Evolutionary conservation across 1,140 invertebrate genomes (phyloP), one percentile per base, ranked within the genome.

Genomic region (Papilio polytes): DNA sequence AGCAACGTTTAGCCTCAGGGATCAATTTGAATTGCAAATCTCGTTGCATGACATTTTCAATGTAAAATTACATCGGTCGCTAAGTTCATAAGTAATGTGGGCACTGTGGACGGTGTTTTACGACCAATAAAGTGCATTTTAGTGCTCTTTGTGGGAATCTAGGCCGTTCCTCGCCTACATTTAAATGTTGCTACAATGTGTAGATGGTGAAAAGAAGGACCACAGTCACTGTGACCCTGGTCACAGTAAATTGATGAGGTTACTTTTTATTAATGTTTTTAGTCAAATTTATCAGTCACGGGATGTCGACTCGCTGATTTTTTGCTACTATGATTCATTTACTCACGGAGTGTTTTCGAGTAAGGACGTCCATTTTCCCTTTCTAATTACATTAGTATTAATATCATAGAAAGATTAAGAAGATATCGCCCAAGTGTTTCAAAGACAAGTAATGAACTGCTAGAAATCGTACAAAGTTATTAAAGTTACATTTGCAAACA

Each of bases 101-200:
- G 63, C 82, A 83, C 85, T 82, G 80, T 86, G 82, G 80, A 78
- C 77, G 81, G 82, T 82, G 81, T 73, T 87, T 87, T 87, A 87
- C 81, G 86, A 82, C 78, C 82, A 83, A 78, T 87, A 87, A 86
- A 86, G 83, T 87, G 86, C 85, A 86, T 81, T 87, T 86, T 83
- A 87, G 86, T 84, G 80, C 83, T 82, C 82, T 82, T 84, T 81
- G 76, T 80, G 82, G 78, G 81, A 84, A 84, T 81, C 83, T 78
- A 74, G 80, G 78, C 80, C 82, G 81, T 85, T 79, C 63, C 66
- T 81, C 74, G 76, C 79, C 80, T 83, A 77, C 83, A 82, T 84
- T 84, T 77, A 80, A 81, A 85, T 85, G 77, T 83, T 51, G 79
- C 80, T 78, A 59, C 20, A 56, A 48, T 76, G 36, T 78, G 36